phyloP scores from a whole-genome alignment of 2,888 invertebrate species.

The Caenorhabditis japonica region DNA sequence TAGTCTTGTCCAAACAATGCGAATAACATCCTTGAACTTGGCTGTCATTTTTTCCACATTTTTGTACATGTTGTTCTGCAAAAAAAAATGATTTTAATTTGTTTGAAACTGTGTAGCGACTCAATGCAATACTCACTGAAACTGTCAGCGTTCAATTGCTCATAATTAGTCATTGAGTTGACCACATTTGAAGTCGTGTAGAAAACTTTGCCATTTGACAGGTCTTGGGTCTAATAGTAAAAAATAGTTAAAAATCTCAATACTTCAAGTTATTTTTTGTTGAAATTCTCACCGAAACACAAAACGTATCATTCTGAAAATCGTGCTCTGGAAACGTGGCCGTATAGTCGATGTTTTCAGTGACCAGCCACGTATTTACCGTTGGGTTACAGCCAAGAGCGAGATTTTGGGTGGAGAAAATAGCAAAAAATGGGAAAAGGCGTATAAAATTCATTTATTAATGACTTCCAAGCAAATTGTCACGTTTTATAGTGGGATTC shows the following conservation, averaged over 20 bases:
- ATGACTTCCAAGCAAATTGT: too few species aligned
- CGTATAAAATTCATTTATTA: too few species aligned
- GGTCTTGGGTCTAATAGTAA: neutral
- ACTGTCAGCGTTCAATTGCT: neutral
- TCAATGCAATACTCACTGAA: too few species aligned
- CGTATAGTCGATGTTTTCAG: conserved; percentile 1
- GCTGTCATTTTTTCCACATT: neutral
- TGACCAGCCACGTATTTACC: conserved; percentile 16
- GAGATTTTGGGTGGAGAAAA: too few species aligned
- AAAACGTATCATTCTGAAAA: conserved; percentile 15
- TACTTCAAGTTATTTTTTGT: neutral
- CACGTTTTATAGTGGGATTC: too few species aligned
- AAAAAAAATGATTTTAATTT: neutral
- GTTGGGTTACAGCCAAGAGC: conserved; percentile 12
- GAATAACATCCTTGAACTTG: neutral
- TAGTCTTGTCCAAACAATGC: neutral
- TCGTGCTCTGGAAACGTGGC: neutral
- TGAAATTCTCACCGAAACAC: conserved; percentile 1
- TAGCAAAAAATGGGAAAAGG: too few species aligned
- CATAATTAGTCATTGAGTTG: conserved; percentile 1
- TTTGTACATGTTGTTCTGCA: neutral
- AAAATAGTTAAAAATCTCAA: neutral
- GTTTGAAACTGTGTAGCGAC: too few species aligned
- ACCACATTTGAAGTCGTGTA: conserved; percentile 3
- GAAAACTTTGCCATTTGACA: conserved; percentile 6